Percentiles rank a stretch among this genome's conserved stretches.
Evolutionary conservation across 2,888 invertebrate genomes (phyloP).

Genomic region (Bellardia pandia): DNA sequence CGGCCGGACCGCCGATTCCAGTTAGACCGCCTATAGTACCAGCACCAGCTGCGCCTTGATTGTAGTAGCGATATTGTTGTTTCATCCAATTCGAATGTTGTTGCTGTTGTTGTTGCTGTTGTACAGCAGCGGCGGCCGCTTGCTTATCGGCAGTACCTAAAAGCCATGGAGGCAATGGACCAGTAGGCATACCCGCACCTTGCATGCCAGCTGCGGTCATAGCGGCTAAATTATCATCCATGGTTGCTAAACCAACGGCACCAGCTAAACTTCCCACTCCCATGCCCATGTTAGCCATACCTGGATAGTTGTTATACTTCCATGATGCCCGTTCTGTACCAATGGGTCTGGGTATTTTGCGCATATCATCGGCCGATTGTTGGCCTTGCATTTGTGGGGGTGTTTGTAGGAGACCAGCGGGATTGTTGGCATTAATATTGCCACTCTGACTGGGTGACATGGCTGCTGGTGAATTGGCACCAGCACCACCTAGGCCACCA

Average conservation of each 20-base stretch:
- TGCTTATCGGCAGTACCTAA: conserved; percentile 76
- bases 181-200: conserved; percentile 72
- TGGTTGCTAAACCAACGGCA: conserved; percentile 76
- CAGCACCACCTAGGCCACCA: conserved; percentile 78
- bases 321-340: conserved; percentile 89
- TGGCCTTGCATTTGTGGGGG: conserved; percentile 74
- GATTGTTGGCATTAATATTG: conserved; percentile 62
- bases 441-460: conserved; percentile 84
- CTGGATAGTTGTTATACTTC: conserved; percentile 83
- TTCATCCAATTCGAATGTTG: conserved; percentile 80
- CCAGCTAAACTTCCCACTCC: conserved; percentile 68
- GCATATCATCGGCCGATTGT: conserved; percentile 81
- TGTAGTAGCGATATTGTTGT: conserved; percentile 80
- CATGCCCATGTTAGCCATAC: conserved; percentile 75
- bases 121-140: conserved; percentile 64
- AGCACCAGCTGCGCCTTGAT: conserved; percentile 75
- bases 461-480: conserved; percentile 82
- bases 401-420: conserved; percentile 68
- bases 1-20: conserved; percentile 74
- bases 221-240: conserved; percentile 74
- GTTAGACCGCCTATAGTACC: conserved; percentile 74
- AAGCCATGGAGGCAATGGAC: conserved; percentile 78
- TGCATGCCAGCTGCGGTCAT: conserved; percentile 76
- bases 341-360: conserved; percentile 88
- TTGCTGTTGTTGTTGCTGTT: conserved; percentile 76